phyloP scores from a whole-genome alignment of 1,140 invertebrate species.

The Sitodiplosis mosellana region DNA sequence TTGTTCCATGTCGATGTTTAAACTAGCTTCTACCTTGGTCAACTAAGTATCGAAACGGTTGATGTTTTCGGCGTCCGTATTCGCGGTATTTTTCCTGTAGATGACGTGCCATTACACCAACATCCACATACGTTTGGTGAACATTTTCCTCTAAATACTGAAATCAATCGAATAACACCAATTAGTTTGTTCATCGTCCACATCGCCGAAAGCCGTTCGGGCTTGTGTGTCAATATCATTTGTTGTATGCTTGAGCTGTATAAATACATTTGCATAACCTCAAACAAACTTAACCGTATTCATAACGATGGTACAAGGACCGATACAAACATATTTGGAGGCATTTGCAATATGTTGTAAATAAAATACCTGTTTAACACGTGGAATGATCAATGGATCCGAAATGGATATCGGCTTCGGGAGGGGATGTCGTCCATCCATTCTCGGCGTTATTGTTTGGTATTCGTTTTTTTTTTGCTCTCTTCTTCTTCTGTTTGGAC shows the following conservation, averaged over 20 bases:
- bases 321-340: conserved; percentile 4
- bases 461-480: no score
- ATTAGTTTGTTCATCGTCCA: not conserved
- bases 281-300: not conserved
- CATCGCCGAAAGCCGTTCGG: no score
- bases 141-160: conserved; percentile 51
- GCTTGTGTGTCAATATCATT: not conserved
- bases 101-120: conserved; percentile 50
- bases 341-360: not conserved
- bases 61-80: conserved; percentile 45
- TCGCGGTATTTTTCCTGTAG: conserved; percentile 49
- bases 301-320: not conserved
- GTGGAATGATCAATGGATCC: conserved; percentile 18
- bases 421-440: not conserved
- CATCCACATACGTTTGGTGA: conserved; percentile 49
- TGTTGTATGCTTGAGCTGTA: not conserved
- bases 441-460: not conserved
- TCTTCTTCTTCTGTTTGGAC: no score
- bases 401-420: conserved; percentile 18
- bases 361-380: conserved; percentile 18
- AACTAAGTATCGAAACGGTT: conserved; percentile 43
- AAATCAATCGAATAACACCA: not conserved
- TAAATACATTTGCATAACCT: not conserved
- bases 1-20: conserved; percentile 21
- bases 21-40: conserved; percentile 33